phyloP scores from a whole-genome alignment of 2,888 invertebrate genomes.

The Cephus pygmeus region DNA sequence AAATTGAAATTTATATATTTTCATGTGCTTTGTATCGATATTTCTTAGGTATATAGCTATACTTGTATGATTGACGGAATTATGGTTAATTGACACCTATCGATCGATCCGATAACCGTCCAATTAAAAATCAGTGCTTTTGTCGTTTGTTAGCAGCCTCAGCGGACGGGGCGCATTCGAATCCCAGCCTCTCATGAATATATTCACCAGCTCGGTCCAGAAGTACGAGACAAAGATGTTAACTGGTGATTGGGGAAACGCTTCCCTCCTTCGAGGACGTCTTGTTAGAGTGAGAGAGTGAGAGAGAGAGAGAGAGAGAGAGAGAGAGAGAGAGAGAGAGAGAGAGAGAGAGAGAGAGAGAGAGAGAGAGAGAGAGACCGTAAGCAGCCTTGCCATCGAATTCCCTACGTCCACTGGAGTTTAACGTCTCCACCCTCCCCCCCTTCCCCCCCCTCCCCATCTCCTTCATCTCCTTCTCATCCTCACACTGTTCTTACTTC shows the following conservation, averaged over 20 bases:
- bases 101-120: constrained; percentile 41
- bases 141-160: constrained; percentile 44
- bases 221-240: constrained; percentile 60
- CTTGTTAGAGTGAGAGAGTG: constrained; percentile 47
- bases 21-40: background rate
- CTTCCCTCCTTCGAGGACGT: constrained; percentile 56
- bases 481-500: background rate
- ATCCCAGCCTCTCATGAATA: constrained; percentile 53
- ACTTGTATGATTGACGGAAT: constrained; percentile 39
- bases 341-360: background rate
- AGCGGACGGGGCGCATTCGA: constrained; percentile 13
- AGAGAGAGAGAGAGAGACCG: background rate
- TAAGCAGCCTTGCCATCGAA: constrained; percentile 41
- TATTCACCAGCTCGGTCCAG: constrained; percentile 54
- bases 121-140: constrained; percentile 51
- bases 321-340: too few species aligned
- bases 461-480: background rate
- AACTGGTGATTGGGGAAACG: constrained; percentile 59
- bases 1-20: background rate
- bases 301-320: background rate
- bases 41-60: background rate
- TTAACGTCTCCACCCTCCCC: constrained; percentile 41
- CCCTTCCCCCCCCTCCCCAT: too few species aligned
- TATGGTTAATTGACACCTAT: constrained; percentile 45
- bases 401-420: constrained; percentile 43